Percentiles rank a stretch among this genome's conserved stretches.
Conservation (phyloP, 2,113 vertebrate species). For the Heloderma charlesbogerti region DNA sequence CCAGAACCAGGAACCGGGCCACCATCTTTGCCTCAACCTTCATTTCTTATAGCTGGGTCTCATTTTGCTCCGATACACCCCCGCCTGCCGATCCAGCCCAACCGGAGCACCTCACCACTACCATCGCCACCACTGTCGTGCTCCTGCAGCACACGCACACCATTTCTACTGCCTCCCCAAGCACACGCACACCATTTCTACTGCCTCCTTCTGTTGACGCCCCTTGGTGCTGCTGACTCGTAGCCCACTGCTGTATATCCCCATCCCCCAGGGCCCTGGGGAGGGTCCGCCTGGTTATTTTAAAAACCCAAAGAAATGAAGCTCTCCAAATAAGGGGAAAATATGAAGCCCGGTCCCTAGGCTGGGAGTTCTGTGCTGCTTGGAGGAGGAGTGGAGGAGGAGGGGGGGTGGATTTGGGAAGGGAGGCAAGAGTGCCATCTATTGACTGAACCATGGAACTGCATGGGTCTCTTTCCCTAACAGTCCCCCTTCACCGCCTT, state of each 20-base stretch:
- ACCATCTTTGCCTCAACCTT: neutral
- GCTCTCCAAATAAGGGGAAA: conserved; percentile 49
- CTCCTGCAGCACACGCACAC: neutral
- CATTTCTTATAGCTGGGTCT: neutral
- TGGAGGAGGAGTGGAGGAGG: neutral
- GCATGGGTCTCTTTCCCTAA: neutral
- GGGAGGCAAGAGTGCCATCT: conserved; percentile 19
- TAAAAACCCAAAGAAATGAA: conserved; percentile 33
- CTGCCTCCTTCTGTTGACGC: neutral
- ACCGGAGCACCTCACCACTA: too few relatives aligned
- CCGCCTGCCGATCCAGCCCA: neutral
- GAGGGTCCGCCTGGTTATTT: conserved; percentile 35
- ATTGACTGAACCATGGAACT: neutral
- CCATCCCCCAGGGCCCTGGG: conserved; percentile 23
- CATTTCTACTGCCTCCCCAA: neutral
- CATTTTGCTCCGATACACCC: too few relatives aligned
- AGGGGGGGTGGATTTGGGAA: neutral
- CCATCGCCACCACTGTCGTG: neutral
- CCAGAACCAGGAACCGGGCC: neutral
- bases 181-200: neutral
- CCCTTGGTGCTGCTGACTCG: neutral
- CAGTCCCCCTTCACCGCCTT: neutral
- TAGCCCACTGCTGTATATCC: neutral
- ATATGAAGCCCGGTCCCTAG: conserved; percentile 34
- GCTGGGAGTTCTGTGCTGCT: neutral